Base-by-base conservation (phyloP, 2,113 vertebrate genomes). In the Ageneiosus marmoratus region DNA sequence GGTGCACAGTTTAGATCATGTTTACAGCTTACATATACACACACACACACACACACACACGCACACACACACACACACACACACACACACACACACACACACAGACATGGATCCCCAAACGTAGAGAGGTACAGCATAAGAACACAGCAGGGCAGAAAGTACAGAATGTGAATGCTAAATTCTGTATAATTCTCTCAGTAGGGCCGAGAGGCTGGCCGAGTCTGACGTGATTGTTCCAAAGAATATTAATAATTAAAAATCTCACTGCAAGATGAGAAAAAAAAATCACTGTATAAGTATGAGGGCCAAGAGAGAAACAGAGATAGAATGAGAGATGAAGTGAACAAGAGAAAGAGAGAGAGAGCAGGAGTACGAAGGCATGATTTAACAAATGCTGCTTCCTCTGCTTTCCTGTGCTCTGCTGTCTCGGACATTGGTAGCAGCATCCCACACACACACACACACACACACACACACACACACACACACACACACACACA, bases 351-450 rank as follows among this genome's bases (percentile, higher is more conserved):
- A 65, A 41, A 81, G 76, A 83, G 73, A 87, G 78, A n/a, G 69
- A 58, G 37, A 70, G 65, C 4, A 55, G 44, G 69, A 70, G 48
- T 70, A 70, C 27, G 53, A 77, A 80, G 48, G 70, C 82, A 73
- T 67, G 60, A 75, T 51, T 76, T 74, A 81, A 76, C 82, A 65
- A 86, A 86, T 62, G 12, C 56, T 55, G 74, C 69, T 78, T 50
- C 56, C 34, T 79, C 34, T 67, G 46, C 67, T 65, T 48, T 50
- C 44, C 77, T 50, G n/a, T 51, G 16, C 44, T 29, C 73, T 75
- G 37, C 62, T 75, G 85, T 84, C 87, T 67, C 58, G 27, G 89
- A 89, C 86, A 90, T 88, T 84, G 86, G 91, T 90, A 89, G 89
- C 90, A 91, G 86, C 88, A 89, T 89, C 88, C 87, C 41, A 48